Conservation (phyloP, 37 sponge, comb jelly and placozoan genomes). For the Spongilla lacustris region DNA sequence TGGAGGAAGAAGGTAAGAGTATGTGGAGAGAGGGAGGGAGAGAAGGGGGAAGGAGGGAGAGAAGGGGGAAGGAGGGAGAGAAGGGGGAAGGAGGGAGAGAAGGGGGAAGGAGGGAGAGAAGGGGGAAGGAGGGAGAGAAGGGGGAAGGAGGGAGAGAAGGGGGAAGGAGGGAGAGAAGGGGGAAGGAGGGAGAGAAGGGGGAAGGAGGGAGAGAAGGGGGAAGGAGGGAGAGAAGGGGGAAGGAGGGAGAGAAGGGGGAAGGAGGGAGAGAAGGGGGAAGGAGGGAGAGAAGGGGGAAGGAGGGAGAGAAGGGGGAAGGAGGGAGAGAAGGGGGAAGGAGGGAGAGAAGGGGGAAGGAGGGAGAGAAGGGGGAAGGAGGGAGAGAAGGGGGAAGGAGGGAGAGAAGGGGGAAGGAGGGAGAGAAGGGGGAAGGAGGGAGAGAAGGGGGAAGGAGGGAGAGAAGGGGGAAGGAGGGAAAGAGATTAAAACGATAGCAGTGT, state of each 20-base stretch:
- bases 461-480: background rate
- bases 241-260: background rate
- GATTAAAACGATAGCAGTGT: background rate
- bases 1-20: background rate
- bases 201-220: background rate
- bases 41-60: background rate
- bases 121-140: background rate
- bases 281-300: background rate
- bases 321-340: background rate
- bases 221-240: background rate
- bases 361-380: background rate
- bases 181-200: background rate
- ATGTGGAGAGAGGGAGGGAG: background rate
- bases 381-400: background rate
- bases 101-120: slow-evolving; percentile 2
- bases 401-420: background rate
- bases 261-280: background rate
- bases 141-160: background rate
- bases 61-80: background rate
- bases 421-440: background rate
- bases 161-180: background rate
- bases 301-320: background rate
- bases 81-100: background rate
- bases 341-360: background rate
- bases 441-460: background rate